Evolutionary conservation across 2,797 vertebrate genomes (phyloP).

Genomic region (Leptatherina wallacei): DNA sequence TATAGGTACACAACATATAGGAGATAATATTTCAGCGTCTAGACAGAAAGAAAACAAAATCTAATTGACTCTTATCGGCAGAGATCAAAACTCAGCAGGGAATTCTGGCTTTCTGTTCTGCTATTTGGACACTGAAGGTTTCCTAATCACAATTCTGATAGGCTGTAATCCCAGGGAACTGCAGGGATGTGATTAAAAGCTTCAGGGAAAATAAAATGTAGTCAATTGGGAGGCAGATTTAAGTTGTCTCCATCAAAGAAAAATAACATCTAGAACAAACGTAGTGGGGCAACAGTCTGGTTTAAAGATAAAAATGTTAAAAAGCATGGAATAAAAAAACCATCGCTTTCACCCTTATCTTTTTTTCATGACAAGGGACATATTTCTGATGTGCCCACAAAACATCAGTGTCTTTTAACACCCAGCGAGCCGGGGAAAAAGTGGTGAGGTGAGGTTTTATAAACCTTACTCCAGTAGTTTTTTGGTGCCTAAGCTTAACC

Average conservation of each 20-base stretch:
- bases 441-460: not conserved
- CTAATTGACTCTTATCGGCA: conserved; percentile 36
- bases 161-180: conserved; percentile 34
- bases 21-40: conserved; percentile 54
- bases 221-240: conserved; percentile 11
- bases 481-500: not conserved
- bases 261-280: conserved; percentile 2
- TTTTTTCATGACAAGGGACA: not conserved
- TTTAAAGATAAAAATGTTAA: not conserved
- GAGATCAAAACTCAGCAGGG: conserved; percentile 37
- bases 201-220: conserved; percentile 37
- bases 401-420: not conserved
- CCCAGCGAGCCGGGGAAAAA: not conserved
- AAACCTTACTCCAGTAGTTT: not conserved
- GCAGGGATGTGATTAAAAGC: conserved; percentile 38
- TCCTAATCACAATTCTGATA: conserved; percentile 38
- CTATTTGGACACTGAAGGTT: conserved; percentile 40
- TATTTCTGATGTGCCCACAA: not conserved
- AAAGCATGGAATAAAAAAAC: not conserved
- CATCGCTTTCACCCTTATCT: too few species aligned
- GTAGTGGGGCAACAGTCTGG: not conserved
- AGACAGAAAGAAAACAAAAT: conserved; percentile 54
- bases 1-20: conserved; percentile 20
- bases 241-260: not conserved
- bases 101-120: conserved; percentile 33